Conservation (phyloP, 2,797 vertebrate genomes). For the Anableps anableps region DNA sequence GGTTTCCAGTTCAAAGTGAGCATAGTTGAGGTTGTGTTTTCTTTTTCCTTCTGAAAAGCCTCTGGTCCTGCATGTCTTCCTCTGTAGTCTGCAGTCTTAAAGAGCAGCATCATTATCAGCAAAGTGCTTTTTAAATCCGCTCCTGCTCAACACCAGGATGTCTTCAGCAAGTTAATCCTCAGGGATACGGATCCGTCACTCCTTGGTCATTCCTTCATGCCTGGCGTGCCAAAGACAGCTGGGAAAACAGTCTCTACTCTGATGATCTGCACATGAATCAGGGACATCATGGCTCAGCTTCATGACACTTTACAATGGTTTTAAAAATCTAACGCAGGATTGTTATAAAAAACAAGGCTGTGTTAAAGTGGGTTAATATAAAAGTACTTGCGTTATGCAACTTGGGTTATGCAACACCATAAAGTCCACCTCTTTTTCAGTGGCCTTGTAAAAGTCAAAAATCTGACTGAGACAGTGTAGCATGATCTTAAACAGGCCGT, state of each 20-base stretch:
- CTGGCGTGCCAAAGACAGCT: slow-evolving; percentile 82
- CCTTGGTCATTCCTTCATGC: slow-evolving; percentile 76
- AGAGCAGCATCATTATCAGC: slow-evolving; percentile 80
- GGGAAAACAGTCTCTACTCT: slow-evolving; percentile 80
- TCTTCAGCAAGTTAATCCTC: slow-evolving; percentile 82
- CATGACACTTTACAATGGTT: slow-evolving; percentile 45
- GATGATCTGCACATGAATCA: slow-evolving; percentile 49
- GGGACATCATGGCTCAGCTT: slow-evolving; percentile 18
- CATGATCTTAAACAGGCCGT: neutral
- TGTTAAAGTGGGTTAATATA: slow-evolving; percentile 3
- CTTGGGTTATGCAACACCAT: neutral
- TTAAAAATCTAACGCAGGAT: slow-evolving; percentile 22
- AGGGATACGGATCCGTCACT: slow-evolving; percentile 79
- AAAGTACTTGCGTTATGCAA: neutral
- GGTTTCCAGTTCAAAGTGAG: slow-evolving; percentile 72
- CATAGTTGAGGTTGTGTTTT: slow-evolving; percentile 74
- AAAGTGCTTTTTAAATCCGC: slow-evolving; percentile 85
- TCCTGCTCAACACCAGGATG: slow-evolving; percentile 78
- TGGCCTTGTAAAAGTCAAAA: neutral
- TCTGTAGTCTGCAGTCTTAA: slow-evolving; percentile 60
- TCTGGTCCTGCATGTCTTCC: slow-evolving; percentile 50
- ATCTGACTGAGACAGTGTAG: neutral
- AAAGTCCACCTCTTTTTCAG: neutral
- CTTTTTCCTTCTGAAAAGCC: slow-evolving; percentile 42
- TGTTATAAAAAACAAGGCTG: slow-evolving; percentile 7